These are phyloP conservation scores for Macrobrachium nipponense DNA, from an alignment of 1,140 invertebrate genomes.

Conservation along the genomic window DNA sequence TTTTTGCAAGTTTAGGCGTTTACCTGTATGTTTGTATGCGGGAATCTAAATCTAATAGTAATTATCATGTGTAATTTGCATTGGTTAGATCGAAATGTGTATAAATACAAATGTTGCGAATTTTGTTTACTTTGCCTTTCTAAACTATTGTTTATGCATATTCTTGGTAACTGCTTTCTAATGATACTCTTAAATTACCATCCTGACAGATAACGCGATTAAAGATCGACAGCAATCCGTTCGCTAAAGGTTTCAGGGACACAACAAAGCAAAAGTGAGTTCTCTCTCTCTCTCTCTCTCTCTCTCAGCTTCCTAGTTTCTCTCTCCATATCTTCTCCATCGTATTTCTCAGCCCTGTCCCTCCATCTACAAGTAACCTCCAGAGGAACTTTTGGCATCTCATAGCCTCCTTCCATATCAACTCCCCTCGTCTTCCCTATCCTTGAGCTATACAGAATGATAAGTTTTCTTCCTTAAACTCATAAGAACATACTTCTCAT, in stretches of 20 bases:
- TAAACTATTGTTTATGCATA: neutral
- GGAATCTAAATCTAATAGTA: neutral
- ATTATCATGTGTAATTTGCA: neutral
- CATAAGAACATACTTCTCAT: too few species aligned
- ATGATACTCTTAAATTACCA: neutral
- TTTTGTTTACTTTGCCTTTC: neutral
- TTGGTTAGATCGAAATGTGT: neutral
- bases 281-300: slow-evolving; percentile 3
- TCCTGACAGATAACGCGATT: slow-evolving; percentile 87
- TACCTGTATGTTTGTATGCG: neutral
- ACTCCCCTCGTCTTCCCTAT: too few species aligned
- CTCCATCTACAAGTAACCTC: neutral
- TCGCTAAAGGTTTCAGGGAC: slow-evolving; percentile 94
- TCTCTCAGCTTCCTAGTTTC: neutral
- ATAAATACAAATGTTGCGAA: slow-evolving; percentile 5
- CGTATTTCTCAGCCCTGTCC: neutral
- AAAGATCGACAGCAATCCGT: slow-evolving; percentile 94
- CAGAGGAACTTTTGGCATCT: too few species aligned
- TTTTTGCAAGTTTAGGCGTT: neutral
- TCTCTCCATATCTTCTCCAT: neutral
- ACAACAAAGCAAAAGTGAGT: slow-evolving; percentile 74
- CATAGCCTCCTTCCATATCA: too few species aligned
- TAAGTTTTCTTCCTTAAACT: too few species aligned
- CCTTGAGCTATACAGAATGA: too few species aligned
- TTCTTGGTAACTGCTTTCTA: neutral